Evolutionary conservation across 2,888 invertebrate genomes (phyloP), one percentile per base, ranked within the genome.

Genomic region (Lithodes maja): DNA sequence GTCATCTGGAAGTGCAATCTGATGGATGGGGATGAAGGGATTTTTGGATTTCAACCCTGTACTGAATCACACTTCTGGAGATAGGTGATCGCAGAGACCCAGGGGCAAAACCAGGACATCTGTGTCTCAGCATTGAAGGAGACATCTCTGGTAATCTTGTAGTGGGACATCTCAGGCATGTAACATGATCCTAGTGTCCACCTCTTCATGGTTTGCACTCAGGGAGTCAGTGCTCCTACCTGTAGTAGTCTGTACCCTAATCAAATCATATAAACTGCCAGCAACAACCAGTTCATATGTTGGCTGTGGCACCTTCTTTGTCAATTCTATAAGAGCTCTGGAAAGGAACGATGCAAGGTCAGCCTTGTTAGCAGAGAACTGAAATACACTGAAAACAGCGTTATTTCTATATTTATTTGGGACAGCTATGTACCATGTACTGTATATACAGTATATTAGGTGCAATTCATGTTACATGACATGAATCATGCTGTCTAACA

Each of bases 331-430:
- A 49, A 78, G 50, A 78, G 52, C 78, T 78, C 78, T 78, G 78
- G 78, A 78, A 78, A 78, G 78, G 78, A 78, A 49, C n/a, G 78
- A 78, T 78, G 78, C 78, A 17, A 78, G 78, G 78, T 78, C 78
- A 49, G 50, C 78, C 33, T 78, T 78, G 52, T 50, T 78, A 78
- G 33, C 78, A 78, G 33, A 78, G 78, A 78, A 33, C 33, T 33
- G 33, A 33, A 33, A 33, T 33, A 33, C 33, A 33, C 33, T 33
- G 33, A 33, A 33, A 33, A 33, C 33, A 33, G 33, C 33, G 33
- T 33, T 33, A 33, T 33, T 33, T 33, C 33, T 33, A 33, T 33
- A 33, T 33, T 33, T 33, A 33, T 33, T 33, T 0, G 33, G 33
- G 33, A 33, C 33, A 33, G 33, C 33, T 33, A 33, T 33, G 33